phyloP scores from a whole-genome alignment of 1,140 invertebrate species.

The Saxidomus purpurata region DNA sequence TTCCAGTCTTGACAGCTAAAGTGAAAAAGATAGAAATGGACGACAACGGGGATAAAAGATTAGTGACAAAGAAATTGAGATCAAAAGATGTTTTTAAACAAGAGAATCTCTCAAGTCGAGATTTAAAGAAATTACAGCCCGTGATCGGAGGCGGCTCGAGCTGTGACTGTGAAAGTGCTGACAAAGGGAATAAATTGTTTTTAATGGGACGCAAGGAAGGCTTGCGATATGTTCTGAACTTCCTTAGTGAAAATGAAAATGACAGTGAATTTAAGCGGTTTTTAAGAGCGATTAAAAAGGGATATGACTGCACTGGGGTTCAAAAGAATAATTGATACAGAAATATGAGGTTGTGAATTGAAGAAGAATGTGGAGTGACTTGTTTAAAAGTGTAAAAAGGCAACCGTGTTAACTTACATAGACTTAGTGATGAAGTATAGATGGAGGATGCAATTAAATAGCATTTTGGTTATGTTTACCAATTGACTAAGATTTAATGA shows the following conservation, averaged over 20 bases:
- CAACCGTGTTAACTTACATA: neutral
- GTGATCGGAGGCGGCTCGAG: conserved; percentile 51
- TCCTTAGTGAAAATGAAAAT: conserved; percentile 48
- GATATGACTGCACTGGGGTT: conserved; percentile 37
- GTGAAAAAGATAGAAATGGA: conserved; percentile 51
- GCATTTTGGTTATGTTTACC: too few relatives aligned
- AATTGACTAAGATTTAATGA: too few relatives aligned
- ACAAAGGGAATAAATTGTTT: conserved; percentile 38
- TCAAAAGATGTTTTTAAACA: conserved; percentile 42
- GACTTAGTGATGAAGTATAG: too few relatives aligned
- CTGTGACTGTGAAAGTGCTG: conserved; percentile 45
- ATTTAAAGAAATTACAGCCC: conserved; percentile 42
- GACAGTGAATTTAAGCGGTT: conserved; percentile 61
- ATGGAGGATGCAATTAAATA: too few relatives aligned
- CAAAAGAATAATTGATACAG: neutral
- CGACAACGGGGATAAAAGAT: conserved; percentile 51
- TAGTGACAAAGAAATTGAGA: conserved; percentile 29
- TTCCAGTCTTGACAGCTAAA: conserved; percentile 33
- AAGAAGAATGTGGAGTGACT: neutral
- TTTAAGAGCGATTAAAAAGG: conserved; percentile 41
- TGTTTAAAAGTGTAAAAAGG: too few relatives aligned
- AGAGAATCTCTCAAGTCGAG: conserved; percentile 11
- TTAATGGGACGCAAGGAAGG: conserved; percentile 57
- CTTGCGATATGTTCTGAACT: conserved; percentile 33
- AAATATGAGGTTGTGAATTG: neutral